Evolutionary conservation across 2,888 invertebrate genomes (phyloP), one percentile per base, ranked within the genome.

Genomic region (Tiliacea citrago): DNA sequence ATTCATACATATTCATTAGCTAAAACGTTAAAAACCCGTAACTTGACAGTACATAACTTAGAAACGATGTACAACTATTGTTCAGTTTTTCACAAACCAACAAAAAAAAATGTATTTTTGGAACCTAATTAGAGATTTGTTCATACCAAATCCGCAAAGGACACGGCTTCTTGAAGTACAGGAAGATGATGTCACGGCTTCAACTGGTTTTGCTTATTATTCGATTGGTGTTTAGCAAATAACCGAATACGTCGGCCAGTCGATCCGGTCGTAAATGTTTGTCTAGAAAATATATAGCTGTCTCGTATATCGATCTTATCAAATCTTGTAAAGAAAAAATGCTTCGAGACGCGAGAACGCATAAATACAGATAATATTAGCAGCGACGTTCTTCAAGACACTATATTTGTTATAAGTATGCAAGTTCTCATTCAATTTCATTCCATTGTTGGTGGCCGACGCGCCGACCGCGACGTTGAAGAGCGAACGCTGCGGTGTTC

Each of bases 171-270:
- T 90, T 91, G 90, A 91, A 91, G 90, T 93, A 93, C 94, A 94
- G 94, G 95, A 95, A 94, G 96, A 87, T 96, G 96, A 96, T 96
- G 96, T 96, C 96, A 96, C 94, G 93, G 87, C 90, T 92, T 93
- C 92, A 92, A 96, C 96, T 94, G 94, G 96, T 95, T 95, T 95
- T 90, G 88, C 92, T 95, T 95, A 95, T 93, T 94, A 95, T 96
- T 95, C 95, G 92, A 88, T 90, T 87, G 90, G 93, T 92, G 93
- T 93, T 92, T 92, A 87, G 89, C 90, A 79, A 85, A 92, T 88
- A 92, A 88, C 82, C 89, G 89, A 93, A 93, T 91, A 92, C 90
- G 90, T 91, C 90, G 47, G 88, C 88, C 89, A 87, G 88, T 85
- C 88, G 89, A 91, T 88, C 89, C 83, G 90, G 82, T 89, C 89